A percentile compares a stretch with the other conserved stretches of the same genome.
Evolutionary conservation across 92 coral and sea anemone species (phyloP).

Genomic region (Palythoa grandiflora): DNA sequence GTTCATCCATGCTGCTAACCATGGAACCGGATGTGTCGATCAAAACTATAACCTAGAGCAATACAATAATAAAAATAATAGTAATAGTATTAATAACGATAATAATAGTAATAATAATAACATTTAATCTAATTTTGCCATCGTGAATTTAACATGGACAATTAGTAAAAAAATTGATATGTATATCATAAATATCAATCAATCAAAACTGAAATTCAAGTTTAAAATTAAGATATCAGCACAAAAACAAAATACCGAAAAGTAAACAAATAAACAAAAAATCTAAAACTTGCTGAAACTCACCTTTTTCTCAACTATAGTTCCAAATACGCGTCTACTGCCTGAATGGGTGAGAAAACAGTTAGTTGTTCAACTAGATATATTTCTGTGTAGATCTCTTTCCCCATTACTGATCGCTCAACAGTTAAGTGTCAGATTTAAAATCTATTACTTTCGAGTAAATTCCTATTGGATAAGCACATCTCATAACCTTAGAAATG

Average conservation of each 20-base stretch:
- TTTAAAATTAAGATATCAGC: background rate
- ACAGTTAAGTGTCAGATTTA: background rate
- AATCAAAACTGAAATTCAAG: too few relatives aligned
- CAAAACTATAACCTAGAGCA: slow-evolving; percentile 77
- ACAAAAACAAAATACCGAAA: background rate
- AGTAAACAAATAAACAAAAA: background rate
- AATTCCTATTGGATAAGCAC: too few relatives aligned
- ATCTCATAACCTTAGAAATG: too few relatives aligned
- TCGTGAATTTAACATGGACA: too few relatives aligned
- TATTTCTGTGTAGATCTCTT: background rate
- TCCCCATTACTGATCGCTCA: background rate
- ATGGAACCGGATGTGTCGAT: slow-evolving; percentile 97
- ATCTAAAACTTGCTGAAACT: background rate
- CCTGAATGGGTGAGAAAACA: slow-evolving; percentile 58
- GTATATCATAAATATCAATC: too few relatives aligned
- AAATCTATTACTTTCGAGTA: background rate
- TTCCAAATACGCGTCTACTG: slow-evolving; percentile 97
- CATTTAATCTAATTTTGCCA: too few relatives aligned
- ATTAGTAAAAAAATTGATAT: too few relatives aligned
- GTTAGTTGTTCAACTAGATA: background rate
- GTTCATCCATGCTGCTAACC: slow-evolving; percentile 94
- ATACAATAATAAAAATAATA: too few relatives aligned
- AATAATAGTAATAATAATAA: too few relatives aligned
- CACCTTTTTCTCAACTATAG: slow-evolving; percentile 91
- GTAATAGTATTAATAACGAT: too few relatives aligned